Conservation (phyloP, 2,113 vertebrate genomes). For the Odocoileus virginianus region DNA sequence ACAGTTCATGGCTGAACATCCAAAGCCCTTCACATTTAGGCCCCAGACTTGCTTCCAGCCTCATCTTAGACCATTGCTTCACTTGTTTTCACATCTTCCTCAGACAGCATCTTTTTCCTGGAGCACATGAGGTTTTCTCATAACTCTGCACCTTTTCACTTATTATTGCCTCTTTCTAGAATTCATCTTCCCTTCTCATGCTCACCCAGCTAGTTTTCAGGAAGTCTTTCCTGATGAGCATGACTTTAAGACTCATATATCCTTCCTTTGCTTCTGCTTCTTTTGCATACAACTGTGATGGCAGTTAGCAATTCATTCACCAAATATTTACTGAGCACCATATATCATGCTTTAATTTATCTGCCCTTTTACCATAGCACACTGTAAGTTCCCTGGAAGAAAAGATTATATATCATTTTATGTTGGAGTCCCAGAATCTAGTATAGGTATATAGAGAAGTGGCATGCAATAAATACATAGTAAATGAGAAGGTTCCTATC, state of each 20-base stretch:
- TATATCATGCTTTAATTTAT: not conserved
- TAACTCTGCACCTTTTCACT: not conserved
- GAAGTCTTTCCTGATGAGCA: not conserved
- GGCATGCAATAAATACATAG: not conserved
- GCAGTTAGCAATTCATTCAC: not conserved
- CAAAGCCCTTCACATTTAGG: slow-evolving; percentile 12
- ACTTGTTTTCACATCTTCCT: not conserved
- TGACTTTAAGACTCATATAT: not conserved
- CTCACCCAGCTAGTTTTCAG: not conserved
- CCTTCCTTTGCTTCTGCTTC: not conserved
- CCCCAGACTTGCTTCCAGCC: not conserved
- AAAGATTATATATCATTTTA: not conserved
- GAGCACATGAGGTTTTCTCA: not conserved
- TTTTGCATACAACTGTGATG: not conserved
- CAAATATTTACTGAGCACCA: not conserved
- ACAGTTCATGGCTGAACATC: slow-evolving; percentile 58
- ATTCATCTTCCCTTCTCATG: not conserved
- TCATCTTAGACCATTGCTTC: not conserved
- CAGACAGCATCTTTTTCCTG: not conserved
- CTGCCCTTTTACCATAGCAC: not conserved
- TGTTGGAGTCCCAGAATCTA: not conserved
- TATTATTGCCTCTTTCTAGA: not conserved
- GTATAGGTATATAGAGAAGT: not conserved
- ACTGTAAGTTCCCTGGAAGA: not conserved
- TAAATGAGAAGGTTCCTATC: not conserved